Percentiles rank a stretch among this genome's conserved stretches.
These are phyloP conservation scores for Chiroxiphia lanceolata DNA, from an alignment of 2,797 vertebrate genomes.

Conservation along the genomic window DNA sequence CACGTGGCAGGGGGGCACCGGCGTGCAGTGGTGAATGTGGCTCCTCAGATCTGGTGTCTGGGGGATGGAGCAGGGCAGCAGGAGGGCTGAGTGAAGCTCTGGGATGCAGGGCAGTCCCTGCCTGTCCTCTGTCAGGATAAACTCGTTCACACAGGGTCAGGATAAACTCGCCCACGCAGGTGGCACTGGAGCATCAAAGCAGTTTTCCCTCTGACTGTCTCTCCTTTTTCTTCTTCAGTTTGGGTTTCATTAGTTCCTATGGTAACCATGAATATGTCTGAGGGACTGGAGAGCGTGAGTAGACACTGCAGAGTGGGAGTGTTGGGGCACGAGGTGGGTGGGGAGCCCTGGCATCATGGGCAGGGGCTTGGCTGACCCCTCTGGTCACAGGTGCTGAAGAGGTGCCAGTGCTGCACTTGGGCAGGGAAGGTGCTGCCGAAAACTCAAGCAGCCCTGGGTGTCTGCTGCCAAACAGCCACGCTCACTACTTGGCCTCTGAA, in stretches of 20 bases:
- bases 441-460: accelerated
- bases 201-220: not conserved
- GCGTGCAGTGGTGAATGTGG: accelerated
- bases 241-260: constrained; percentile 77
- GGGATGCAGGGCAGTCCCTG: not conserved
- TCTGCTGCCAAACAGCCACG: not conserved
- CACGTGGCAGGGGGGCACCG: not conserved
- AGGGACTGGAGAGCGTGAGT: constrained; percentile 29
- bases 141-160: not conserved
- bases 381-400: not conserved
- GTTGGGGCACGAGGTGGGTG: not conserved
- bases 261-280: constrained; percentile 61
- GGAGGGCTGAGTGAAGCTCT: accelerated
- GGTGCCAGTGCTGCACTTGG: not conserved
- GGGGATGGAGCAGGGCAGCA: accelerated
- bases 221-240: constrained; percentile 45
- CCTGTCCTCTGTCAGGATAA: accelerated
- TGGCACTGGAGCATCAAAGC: constrained; percentile 35
- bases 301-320: not conserved
- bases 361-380: constrained; percentile 3
- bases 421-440: not conserved
- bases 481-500: not conserved
- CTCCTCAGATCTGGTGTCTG: accelerated
- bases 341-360: not conserved
- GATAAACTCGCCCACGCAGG: not conserved